These are phyloP conservation scores for Synanthedon vespiformis DNA, from an alignment of 2,888 invertebrate species.

Conservation along the genomic window DNA sequence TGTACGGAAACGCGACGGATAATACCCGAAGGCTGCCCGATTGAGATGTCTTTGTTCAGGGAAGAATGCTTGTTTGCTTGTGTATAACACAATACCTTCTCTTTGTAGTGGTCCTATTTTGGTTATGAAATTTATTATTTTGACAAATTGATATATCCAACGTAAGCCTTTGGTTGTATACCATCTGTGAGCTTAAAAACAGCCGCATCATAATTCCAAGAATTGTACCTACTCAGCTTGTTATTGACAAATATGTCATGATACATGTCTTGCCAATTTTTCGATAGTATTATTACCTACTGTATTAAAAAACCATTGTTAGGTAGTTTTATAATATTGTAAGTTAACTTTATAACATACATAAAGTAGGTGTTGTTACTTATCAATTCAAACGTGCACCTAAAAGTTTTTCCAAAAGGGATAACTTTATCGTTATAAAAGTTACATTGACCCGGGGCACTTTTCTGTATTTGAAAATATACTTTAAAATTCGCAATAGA, in stretches of 20 bases:
- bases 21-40: constrained; percentile 58
- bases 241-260: background rate
- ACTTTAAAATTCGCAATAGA: constrained; percentile 61
- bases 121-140: constrained; percentile 62
- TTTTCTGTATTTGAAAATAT: constrained; percentile 51
- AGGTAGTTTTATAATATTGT: no score
- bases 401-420: no score
- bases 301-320: no score
- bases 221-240: constrained; percentile 13
- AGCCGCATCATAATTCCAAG: constrained; percentile 24
- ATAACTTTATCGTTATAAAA: constrained; percentile 24
- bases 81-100: constrained; percentile 42
- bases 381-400: no score
- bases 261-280: background rate
- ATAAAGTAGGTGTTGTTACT: no score
- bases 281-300: no score
- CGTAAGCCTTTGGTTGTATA: constrained; percentile 49
- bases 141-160: constrained; percentile 60
- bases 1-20: constrained; percentile 63
- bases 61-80: constrained; percentile 51
- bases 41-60: constrained; percentile 55
- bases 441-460: constrained; percentile 47
- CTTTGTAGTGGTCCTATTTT: constrained; percentile 50
- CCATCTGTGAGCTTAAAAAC: constrained; percentile 31
- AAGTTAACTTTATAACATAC: background rate